A percentile compares a stretch with the other conserved stretches of the same genome.
Evolutionary conservation across 1,140 invertebrate genomes (phyloP).

Genomic region (Panagrolaimus sp.): DNA sequence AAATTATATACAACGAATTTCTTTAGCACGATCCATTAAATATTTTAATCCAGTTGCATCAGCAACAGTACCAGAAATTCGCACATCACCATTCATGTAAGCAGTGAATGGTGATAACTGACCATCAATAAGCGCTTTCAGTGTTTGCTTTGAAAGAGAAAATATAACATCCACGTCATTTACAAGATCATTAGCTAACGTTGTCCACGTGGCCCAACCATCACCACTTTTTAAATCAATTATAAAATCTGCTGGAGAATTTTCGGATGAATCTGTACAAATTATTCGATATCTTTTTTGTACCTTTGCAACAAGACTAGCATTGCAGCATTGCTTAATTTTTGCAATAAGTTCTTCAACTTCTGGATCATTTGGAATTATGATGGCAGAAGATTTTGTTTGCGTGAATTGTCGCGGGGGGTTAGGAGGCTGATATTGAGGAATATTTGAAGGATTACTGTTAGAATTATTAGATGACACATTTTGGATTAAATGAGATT

Average conservation of each 20-base stretch:
- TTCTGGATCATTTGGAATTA: background rate
- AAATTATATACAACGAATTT: conserved; percentile 17
- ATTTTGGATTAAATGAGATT: background rate
- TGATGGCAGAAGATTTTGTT: background rate
- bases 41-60: conserved; percentile 32
- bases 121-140: conserved; percentile 29
- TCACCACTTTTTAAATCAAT: conserved; percentile 15
- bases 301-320: conserved; percentile 25
- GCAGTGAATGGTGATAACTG: conserved; percentile 31
- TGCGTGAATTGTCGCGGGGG: background rate
- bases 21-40: conserved; percentile 29
- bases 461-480: background rate
- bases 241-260: background rate
- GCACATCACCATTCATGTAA: conserved; percentile 37
- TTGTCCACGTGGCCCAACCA: background rate
- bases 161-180: conserved; percentile 22
- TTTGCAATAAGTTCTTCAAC: conserved; percentile 23
- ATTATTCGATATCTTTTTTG: conserved; percentile 26
- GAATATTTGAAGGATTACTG: background rate
- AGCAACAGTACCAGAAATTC: conserved; percentile 24
- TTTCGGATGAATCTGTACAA: conserved; percentile 21
- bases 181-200: background rate
- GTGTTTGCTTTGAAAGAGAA: conserved; percentile 15
- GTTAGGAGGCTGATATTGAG: background rate
- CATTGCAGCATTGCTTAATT: conserved; percentile 22